Evolutionary conservation across 2,888 invertebrate species (phyloP).

Genomic region (Dastarcus helophoroides): DNA sequence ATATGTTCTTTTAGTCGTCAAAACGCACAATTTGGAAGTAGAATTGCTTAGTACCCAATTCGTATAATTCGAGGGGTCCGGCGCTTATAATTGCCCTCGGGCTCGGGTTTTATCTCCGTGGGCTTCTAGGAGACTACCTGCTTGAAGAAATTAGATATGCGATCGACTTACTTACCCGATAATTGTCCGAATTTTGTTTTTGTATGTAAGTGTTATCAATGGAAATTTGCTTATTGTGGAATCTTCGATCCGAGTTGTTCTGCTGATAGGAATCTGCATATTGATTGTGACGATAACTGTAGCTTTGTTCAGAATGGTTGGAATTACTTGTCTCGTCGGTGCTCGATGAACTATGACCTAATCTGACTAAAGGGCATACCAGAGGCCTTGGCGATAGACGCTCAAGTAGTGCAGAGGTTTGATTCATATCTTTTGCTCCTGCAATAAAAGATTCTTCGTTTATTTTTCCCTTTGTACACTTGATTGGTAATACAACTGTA

Average conservation of each 20-base stretch:
- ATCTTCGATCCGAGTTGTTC: not conserved
- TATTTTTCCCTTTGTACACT: no score
- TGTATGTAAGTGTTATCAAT: not conserved
- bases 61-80: no score
- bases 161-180: not conserved
- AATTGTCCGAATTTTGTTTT: conserved; percentile 4
- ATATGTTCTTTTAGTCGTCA: no score
- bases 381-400: not conserved
- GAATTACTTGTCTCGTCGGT: conserved; percentile 1
- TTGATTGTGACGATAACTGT: conserved; percentile 1
- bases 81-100: no score
- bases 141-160: no score
- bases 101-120: no score
- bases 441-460: no score
- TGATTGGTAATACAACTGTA: no score
- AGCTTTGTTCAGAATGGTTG: not conserved
- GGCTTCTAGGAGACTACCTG: no score
- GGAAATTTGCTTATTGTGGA: not conserved
- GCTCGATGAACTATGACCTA: not conserved
- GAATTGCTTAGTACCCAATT: no score
- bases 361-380: conserved; percentile 1
- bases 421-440: conserved; percentile 1
- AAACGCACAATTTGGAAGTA: no score
- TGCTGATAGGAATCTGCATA: not conserved
- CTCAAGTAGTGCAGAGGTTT: not conserved